Evolutionary conservation across 1,140 invertebrate genomes (phyloP), one percentile per base, ranked within the genome.

Genomic region (Zaprionus ghesquierei): DNA sequence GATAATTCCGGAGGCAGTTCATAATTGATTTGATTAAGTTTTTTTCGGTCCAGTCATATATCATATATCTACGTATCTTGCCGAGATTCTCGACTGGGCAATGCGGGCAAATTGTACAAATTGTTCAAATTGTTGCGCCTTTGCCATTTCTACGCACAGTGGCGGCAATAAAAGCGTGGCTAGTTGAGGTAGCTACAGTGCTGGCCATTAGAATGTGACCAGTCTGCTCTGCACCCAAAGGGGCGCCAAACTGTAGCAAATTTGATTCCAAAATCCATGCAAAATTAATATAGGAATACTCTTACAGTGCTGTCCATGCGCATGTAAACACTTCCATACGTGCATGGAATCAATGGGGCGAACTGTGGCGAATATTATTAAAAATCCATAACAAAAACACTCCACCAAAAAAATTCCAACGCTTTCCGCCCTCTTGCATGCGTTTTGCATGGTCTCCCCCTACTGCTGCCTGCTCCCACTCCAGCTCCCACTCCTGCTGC

Each of bases 21-120:
- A 49, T 68, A 65, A 73, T 55, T 73, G 70, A 73, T 68, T 73
- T 68, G 70, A 73, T 73, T 73, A 68, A 60, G 41, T 54, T 63
- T 63, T 63, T 63, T 23, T 41, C 35, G 35, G 13, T 15, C 18
- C 49, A 25, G 31, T 51, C 50, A 35, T 46, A 25, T 18, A 53
- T 61, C 56, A 22, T 50, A 31, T 58, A 51, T 27, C 49, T 51
- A 51, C 22, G 10, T 25, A 25, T 13, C 15, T 56, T 1, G 22
- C 20, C 9, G 22, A 59, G 56, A 61, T 61, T 50, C 12, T 4
- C 29, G n/a, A 6, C 23, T 25, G 20, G 23, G 22, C 29, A 5
- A 63, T 63, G 61, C 61, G 61, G 61, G 61, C 61, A 54, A 15
- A 44, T 23, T 46, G 23, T 50, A n/a, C 22, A 29, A 54, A 63